A percentile compares a stretch with the other conserved stretches of the same genome.
These are phyloP conservation scores for Hedychridium roseum DNA, from an alignment of 2,888 invertebrate genomes.

Conservation along the genomic window DNA sequence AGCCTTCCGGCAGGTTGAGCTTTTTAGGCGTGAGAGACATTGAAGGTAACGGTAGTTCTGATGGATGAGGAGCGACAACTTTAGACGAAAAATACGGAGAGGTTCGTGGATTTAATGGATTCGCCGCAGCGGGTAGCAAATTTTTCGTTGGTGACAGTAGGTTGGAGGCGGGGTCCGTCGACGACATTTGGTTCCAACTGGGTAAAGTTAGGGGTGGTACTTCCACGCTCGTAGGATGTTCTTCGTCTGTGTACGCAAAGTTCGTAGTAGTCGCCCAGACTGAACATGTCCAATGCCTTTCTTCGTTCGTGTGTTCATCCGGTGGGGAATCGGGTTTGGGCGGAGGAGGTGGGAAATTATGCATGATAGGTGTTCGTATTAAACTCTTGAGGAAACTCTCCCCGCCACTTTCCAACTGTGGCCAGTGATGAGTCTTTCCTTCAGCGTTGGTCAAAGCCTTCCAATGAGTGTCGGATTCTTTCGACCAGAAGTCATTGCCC, in stretches of 20 bases:
- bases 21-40: constrained; percentile 54
- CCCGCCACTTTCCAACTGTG: constrained; percentile 37
- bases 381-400: constrained; percentile 49
- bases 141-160: constrained; percentile 57
- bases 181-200: constrained; percentile 50
- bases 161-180: constrained; percentile 39
- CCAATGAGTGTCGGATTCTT: constrained; percentile 46
- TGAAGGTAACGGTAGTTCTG: constrained; percentile 58
- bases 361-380: constrained; percentile 39
- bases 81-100: constrained; percentile 53
- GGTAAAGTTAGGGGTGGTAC: constrained; percentile 55
- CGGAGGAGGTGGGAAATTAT: constrained; percentile 49
- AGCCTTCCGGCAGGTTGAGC: constrained; percentile 16
- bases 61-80: constrained; percentile 60
- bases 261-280: constrained; percentile 56
- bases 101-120: constrained; percentile 54
- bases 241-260: constrained; percentile 45
- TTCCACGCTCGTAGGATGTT: constrained; percentile 48
- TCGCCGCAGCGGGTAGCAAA: constrained; percentile 54
- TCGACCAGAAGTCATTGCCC: constrained; percentile 36
- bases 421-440: constrained; percentile 46
- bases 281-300: constrained; percentile 51
- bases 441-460: constrained; percentile 28
- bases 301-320: constrained; percentile 40
- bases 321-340: constrained; percentile 66